Conservation (phyloP, 1,140 invertebrate genomes). For the Drosophila pruinosa region DNA sequence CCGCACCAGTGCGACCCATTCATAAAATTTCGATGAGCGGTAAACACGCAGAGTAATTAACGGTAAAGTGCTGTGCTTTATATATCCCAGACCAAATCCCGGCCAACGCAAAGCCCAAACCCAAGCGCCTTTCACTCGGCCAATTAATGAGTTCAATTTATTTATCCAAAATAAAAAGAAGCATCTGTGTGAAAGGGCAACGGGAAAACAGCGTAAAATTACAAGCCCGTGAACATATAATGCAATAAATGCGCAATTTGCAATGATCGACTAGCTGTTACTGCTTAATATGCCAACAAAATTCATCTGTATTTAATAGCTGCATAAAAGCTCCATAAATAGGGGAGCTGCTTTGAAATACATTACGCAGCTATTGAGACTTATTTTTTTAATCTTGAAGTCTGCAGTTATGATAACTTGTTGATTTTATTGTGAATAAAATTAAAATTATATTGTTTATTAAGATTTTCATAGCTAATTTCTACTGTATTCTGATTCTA, state of each 20-base stretch:
- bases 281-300: neutral
- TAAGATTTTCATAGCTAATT: no score
- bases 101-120: conserved; percentile 6
- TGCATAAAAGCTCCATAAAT: no score
- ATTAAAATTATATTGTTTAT: no score
- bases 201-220: conserved; percentile 10
- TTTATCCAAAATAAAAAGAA: conserved; percentile 52
- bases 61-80: conserved; percentile 69
- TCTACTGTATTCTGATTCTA: no score
- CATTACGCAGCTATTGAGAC: no score
- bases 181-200: conserved; percentile 6
- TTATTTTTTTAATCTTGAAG: no score
- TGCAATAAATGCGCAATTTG: conserved; percentile 30
- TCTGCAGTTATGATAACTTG: no score
- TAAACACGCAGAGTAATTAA: conserved; percentile 81
- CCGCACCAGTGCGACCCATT: conserved; percentile 35
- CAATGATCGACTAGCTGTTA: neutral
- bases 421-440: no score
- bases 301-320: neutral
- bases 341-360: no score
- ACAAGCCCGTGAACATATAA: conserved; percentile 17
- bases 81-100: conserved; percentile 21
- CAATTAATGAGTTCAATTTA: conserved; percentile 77
- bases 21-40: conserved; percentile 80
- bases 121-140: conserved; percentile 45